Evolutionary conservation across 2,797 vertebrate species (phyloP).

Genomic region (Xiphophorus birchmanni): DNA sequence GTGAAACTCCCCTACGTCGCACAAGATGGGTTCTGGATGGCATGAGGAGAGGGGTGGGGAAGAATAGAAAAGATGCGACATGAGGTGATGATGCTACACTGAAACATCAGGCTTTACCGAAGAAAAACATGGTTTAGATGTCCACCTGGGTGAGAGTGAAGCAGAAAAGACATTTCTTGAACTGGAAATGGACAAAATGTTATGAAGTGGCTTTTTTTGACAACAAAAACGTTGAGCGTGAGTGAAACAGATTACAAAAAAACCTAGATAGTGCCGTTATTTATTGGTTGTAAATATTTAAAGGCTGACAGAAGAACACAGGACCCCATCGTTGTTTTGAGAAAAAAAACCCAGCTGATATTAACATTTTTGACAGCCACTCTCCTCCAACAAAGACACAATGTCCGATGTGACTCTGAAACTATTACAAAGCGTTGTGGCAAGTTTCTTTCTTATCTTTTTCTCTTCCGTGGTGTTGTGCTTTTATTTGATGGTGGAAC

Average conservation of each 20-base stretch:
- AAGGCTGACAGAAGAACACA: slow-evolving; percentile 28
- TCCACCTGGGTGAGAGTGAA: slow-evolving; percentile 18
- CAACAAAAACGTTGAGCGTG: neutral
- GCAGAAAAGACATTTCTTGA: neutral
- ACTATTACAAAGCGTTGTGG: slow-evolving; percentile 66
- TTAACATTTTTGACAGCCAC: slow-evolving; percentile 60
- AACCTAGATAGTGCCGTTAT: neutral
- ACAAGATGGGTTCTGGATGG: slow-evolving; percentile 84
- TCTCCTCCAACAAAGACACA: slow-evolving; percentile 63
- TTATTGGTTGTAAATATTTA: neutral
- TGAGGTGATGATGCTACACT: slow-evolving; percentile 56
- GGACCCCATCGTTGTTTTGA: slow-evolving; percentile 19
- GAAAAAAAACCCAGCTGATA: slow-evolving; percentile 12
- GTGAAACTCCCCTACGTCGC: slow-evolving; percentile 92
- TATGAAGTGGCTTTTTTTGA: neutral
- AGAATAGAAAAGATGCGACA: slow-evolving; percentile 64
- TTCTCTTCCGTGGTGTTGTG: slow-evolving; percentile 48
- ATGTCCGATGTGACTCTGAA: slow-evolving; percentile 58
- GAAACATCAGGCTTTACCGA: slow-evolving; percentile 29
- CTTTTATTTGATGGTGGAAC: slow-evolving; percentile 60
- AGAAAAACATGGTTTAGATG: slow-evolving; percentile 31
- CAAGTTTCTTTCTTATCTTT: slow-evolving; percentile 65
- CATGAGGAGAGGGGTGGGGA: slow-evolving; percentile 52
- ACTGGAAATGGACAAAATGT: slow-evolving; percentile 9
- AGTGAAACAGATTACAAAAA: neutral